These are phyloP conservation scores for Anthonomus grandis DNA, from an alignment of 1,140 invertebrate genomes.

Conservation along the genomic window DNA sequence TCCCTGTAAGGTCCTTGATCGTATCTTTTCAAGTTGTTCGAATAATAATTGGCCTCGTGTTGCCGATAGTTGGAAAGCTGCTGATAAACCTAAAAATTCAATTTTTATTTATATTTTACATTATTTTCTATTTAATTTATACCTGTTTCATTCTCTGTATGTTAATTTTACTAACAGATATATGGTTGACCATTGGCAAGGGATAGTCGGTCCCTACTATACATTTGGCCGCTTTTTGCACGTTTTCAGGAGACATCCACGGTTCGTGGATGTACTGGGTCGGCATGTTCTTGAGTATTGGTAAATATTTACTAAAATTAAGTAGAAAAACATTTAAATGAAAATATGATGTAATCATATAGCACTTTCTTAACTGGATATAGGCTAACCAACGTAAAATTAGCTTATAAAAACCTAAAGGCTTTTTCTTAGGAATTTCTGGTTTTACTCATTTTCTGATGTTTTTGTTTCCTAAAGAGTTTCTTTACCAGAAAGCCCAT, in stretches of 20 bases:
- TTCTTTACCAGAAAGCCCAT: too few species aligned
- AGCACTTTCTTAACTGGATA: too few species aligned
- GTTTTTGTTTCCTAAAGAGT: too few species aligned
- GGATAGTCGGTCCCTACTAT: slow-evolving; percentile 83
- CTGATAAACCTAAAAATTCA: slow-evolving; percentile 55
- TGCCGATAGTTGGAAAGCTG: slow-evolving; percentile 64
- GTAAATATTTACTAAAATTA: slow-evolving; percentile 70
- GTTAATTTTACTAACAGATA: slow-evolving; percentile 70
- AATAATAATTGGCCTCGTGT: background rate
- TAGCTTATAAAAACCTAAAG: too few species aligned
- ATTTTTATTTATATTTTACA: background rate
- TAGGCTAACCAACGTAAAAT: too few species aligned
- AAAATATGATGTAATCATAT: too few species aligned
- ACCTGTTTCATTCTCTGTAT: slow-evolving; percentile 87
- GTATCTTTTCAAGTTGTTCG: background rate
- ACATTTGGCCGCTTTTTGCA: slow-evolving; percentile 78
- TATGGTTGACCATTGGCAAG: slow-evolving; percentile 81
- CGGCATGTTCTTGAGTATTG: slow-evolving; percentile 78
- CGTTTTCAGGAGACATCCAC: slow-evolving; percentile 76
- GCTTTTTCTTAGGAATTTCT: too few species aligned
- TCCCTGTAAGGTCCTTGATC: too few species aligned
- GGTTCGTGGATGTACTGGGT: slow-evolving; percentile 86
- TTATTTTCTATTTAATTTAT: background rate
- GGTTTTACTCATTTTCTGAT: too few species aligned
- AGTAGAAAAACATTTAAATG: background rate